phyloP scores from a whole-genome alignment of 2,888 invertebrate genomes.

The Alviniconcha strummeri region DNA sequence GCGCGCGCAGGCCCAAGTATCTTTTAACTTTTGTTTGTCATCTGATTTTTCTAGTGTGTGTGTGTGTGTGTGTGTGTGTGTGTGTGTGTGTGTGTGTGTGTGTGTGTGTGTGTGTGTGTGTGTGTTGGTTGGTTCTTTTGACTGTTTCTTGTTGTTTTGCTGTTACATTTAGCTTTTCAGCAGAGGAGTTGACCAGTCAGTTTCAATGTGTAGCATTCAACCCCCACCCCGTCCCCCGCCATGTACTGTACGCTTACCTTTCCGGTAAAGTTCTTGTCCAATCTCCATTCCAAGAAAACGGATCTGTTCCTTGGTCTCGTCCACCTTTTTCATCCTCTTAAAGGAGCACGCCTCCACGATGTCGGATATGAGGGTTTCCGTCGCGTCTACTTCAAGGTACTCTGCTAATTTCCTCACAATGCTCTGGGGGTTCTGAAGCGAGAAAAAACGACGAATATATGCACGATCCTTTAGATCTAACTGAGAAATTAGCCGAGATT shows the following conservation, averaged over 20 bases:
- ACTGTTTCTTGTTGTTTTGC: neutral
- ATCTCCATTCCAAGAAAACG: conserved; percentile 17
- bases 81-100: neutral
- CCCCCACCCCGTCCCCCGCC: too few species aligned
- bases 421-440: neutral
- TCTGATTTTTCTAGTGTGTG: neutral
- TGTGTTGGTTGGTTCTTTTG: neutral
- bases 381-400: conserved; percentile 1
- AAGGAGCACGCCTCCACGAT: conserved; percentile 25
- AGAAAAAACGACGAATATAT: neutral
- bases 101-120: neutral
- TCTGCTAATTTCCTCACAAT: conserved; percentile 17
- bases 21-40: too few species aligned
- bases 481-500: too few species aligned
- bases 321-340: conserved; percentile 27
- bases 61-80: neutral
- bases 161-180: too few species aligned
- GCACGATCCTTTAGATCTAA: neutral
- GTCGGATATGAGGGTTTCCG: conserved; percentile 3
- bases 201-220: too few species aligned
- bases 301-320: conserved; percentile 22
- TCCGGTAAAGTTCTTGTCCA: conserved; percentile 24
- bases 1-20: too few species aligned
- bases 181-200: too few species aligned
- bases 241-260: neutral